phyloP scores from a whole-genome alignment of 2,113 vertebrate species.

The Lethenteron camtschaticum region DNA sequence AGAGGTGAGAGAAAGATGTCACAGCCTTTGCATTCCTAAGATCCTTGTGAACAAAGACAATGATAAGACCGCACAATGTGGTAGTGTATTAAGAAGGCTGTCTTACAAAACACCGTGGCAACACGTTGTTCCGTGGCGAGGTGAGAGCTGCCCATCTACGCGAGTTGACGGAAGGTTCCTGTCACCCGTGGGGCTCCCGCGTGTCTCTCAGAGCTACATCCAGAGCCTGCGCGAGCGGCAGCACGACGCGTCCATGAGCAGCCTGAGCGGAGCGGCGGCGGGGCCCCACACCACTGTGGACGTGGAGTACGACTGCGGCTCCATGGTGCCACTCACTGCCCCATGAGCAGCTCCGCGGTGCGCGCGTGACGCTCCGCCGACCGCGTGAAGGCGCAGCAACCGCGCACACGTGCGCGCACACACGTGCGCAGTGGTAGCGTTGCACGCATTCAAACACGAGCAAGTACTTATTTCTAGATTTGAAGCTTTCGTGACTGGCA shows the following conservation, averaged over 20 bases:
- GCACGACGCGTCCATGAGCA: constrained; percentile 28
- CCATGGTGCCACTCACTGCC: constrained; percentile 35
- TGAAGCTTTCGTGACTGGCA: too few species aligned
- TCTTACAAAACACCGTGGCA: background rate
- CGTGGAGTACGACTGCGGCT: constrained; percentile 43
- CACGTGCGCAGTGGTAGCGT: too few species aligned
- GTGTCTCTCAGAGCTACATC: constrained; percentile 37
- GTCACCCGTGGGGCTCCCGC: constrained; percentile 1
- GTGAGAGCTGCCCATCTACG: background rate
- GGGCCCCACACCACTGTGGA: constrained; percentile 32
- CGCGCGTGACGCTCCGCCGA: too few species aligned
- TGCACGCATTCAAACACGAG: too few species aligned
- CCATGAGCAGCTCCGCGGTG: too few species aligned
- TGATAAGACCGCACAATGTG: background rate
- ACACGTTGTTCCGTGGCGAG: background rate
- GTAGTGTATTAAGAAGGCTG: background rate
- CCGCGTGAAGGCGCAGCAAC: too few species aligned
- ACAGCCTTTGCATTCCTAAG: too few species aligned
- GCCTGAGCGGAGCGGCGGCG: constrained; percentile 34
- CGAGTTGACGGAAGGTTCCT: background rate
- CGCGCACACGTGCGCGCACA: too few species aligned
- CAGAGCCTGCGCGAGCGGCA: constrained; percentile 53
- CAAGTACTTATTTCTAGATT: too few species aligned
- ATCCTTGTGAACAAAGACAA: background rate
- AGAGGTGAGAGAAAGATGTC: too few species aligned